These are phyloP conservation scores for Sebastes diaconus DNA, from an alignment of 2,797 vertebrate genomes.

Conservation along the genomic window DNA sequence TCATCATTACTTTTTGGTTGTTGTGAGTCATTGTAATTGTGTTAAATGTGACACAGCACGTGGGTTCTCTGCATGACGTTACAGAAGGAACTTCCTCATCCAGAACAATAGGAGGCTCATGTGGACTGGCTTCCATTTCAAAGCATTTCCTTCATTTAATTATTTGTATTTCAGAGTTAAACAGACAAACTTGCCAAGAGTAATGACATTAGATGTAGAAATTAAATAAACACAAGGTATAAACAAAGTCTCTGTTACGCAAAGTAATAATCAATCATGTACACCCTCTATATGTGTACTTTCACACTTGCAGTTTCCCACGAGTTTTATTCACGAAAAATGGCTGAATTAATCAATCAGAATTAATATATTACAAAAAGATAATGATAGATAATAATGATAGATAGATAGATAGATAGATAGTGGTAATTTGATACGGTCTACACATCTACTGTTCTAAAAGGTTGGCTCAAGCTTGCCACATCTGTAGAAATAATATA, in stretches of 20 bases:
- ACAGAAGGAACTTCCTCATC: conserved; percentile 1
- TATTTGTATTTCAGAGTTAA: not conserved
- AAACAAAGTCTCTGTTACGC: not conserved
- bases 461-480: not conserved
- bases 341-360: not conserved
- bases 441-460: accelerated
- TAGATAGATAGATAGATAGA: too few relatives aligned
- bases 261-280: not conserved
- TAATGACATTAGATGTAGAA: not conserved
- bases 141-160: not conserved
- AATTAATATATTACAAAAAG: not conserved
- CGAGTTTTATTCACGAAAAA: not conserved
- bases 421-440: not conserved
- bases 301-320: not conserved
- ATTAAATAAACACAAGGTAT: not conserved
- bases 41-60: not conserved
- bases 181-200: not conserved
- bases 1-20: not conserved
- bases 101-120: not conserved
- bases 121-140: not conserved
- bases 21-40: conserved; percentile 22
- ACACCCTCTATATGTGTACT: not conserved
- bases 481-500: not conserved
- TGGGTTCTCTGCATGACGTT: not conserved
- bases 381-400: too few relatives aligned